phyloP scores from a whole-genome alignment of 2,113 vertebrate genomes.

The Pedionomus torquatus region DNA sequence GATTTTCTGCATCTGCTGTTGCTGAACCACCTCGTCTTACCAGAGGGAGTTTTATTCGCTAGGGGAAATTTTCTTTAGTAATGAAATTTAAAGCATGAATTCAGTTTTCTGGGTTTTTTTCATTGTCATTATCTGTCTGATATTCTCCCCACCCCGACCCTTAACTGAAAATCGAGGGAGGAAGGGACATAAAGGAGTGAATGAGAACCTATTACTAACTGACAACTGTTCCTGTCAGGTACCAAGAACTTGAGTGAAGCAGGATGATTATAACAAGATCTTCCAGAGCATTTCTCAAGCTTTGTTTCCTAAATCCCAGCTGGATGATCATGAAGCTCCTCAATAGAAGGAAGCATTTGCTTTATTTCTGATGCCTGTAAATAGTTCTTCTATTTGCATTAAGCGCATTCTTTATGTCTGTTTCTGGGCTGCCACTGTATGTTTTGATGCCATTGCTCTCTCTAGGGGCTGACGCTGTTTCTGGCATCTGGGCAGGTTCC shows the following conservation, averaged over 20 bases:
- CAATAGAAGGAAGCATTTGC: neutral
- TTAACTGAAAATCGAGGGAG: neutral
- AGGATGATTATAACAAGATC: neutral
- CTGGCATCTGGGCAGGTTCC: neutral
- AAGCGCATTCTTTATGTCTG: neutral
- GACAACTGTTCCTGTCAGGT: neutral
- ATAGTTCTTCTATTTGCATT: no score
- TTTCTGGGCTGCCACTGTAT: neutral
- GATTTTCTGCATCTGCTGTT: neutral
- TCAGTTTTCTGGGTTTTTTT: neutral
- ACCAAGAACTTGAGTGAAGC: neutral
- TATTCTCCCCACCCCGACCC: neutral
- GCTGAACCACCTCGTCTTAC: neutral
- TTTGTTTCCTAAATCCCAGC: neutral
- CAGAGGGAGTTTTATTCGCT: neutral
- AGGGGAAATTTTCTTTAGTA: neutral
- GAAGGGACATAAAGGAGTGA: neutral
- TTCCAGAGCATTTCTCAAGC: neutral
- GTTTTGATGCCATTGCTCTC: neutral
- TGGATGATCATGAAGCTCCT: neutral
- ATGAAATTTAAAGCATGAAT: neutral
- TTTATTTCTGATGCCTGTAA: conserved; percentile 5
- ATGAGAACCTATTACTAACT: neutral
- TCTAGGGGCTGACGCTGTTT: neutral
- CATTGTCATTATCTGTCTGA: neutral